Evolutionary conservation across 2,888 invertebrate species (phyloP).

Genomic region (Andrena hattorfiana): DNA sequence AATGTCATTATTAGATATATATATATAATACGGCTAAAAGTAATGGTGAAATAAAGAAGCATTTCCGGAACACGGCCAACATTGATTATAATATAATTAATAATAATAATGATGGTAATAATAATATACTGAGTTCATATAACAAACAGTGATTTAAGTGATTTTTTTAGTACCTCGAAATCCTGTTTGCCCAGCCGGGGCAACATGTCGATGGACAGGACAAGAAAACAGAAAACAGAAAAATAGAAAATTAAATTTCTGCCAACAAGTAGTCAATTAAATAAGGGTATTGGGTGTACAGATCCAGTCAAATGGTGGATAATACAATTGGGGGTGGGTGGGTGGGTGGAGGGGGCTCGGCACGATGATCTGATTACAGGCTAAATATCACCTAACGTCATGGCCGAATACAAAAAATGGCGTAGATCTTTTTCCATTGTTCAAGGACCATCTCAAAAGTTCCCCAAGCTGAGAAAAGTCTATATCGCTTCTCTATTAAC

Average conservation of each 20-base stretch:
- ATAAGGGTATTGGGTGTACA: conserved; percentile 3
- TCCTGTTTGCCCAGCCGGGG: conserved; percentile 90
- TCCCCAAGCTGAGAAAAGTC: conserved; percentile 84
- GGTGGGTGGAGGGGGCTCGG: conserved; percentile 46
- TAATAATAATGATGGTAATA: conserved; percentile 32
- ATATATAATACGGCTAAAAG: conserved; percentile 70
- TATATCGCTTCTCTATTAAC: conserved; percentile 61
- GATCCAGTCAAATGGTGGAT: conserved; percentile 26
- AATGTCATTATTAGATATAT: conserved; percentile 13
- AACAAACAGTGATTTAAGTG: conserved; percentile 83
- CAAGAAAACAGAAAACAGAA: conserved; percentile 90
- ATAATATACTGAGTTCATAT: conserved; percentile 76
- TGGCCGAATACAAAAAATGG: conserved; percentile 70
- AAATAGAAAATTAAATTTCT: conserved; percentile 83
- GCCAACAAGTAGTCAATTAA: conserved; percentile 62
- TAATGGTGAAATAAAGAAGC: conserved; percentile 79
- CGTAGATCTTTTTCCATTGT: conserved; percentile 79
- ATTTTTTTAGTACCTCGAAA: conserved; percentile 91
- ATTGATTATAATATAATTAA: conserved; percentile 78
- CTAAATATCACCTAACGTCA: conserved; percentile 70
- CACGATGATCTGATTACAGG: conserved; percentile 58
- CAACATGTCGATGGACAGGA: conserved; percentile 89
- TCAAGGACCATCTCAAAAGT: conserved; percentile 87
- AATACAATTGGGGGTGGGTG: not conserved
- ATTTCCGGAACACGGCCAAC: conserved; percentile 84